A percentile compares a stretch with the other conserved stretches of the same genome.
Conservation (phyloP, 1,140 invertebrate genomes). For the Drosophila arawakana region DNA sequence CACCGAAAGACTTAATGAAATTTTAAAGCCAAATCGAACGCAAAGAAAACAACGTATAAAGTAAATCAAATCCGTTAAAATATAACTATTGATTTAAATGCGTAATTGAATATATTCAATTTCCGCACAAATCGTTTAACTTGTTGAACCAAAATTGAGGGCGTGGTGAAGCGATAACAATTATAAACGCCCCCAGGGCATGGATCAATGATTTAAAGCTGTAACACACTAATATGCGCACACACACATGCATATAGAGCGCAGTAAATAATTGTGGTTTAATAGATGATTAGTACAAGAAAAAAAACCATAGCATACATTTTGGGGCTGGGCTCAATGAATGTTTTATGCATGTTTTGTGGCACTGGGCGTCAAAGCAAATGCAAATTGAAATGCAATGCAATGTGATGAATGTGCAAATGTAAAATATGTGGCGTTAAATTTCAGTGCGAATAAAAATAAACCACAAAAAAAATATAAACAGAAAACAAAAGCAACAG, state of each 20-base stretch:
- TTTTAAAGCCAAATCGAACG: neutral
- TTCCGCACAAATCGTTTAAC: slow-evolving; percentile 45
- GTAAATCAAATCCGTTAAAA: slow-evolving; percentile 17
- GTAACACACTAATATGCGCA: slow-evolving; percentile 6
- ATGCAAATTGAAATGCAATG: slow-evolving; percentile 67
- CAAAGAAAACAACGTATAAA: neutral
- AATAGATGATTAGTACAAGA: slow-evolving; percentile 71
- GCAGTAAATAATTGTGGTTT: slow-evolving; percentile 67
- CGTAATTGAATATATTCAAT: slow-evolving; percentile 50
- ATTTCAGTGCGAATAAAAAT: slow-evolving; percentile 58
- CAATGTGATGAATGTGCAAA: slow-evolving; percentile 74
- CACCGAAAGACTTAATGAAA: neutral
- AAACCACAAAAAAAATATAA: slow-evolving; percentile 27
- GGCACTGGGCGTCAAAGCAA: slow-evolving; percentile 41
- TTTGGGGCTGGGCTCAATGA: slow-evolving; percentile 50
- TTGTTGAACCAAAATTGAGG: slow-evolving; percentile 52
- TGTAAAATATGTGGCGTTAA: slow-evolving; percentile 75
- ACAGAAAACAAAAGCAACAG: slow-evolving; percentile 28
- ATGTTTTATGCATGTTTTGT: slow-evolving; percentile 44
- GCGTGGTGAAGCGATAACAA: slow-evolving; percentile 68
- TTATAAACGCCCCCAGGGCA: slow-evolving; percentile 65
- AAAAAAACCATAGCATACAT: slow-evolving; percentile 60
- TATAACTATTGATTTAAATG: slow-evolving; percentile 38
- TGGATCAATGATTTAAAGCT: slow-evolving; percentile 66
- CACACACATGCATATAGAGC: slow-evolving; percentile 3